These are phyloP conservation scores for Serranus cabrilla DNA, from an alignment of 2,797 vertebrate species.

Conservation along the genomic window DNA sequence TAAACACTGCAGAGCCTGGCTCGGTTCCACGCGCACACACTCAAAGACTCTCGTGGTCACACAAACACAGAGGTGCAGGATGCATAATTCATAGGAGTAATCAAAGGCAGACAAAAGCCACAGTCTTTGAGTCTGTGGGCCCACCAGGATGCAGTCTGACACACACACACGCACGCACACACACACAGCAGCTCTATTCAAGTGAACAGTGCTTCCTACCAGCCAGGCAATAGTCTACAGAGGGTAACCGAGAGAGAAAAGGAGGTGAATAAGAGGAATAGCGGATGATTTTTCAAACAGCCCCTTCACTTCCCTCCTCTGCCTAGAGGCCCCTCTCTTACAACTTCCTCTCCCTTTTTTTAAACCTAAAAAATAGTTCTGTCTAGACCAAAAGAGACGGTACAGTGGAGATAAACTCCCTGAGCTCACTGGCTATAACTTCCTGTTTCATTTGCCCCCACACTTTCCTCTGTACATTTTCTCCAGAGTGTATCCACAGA, in stretches of 20 bases:
- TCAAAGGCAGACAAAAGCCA: constrained; percentile 77
- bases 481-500: constrained; percentile 44
- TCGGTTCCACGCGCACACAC: constrained; percentile 43
- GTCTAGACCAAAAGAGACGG: constrained; percentile 44
- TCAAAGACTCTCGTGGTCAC: constrained; percentile 35
- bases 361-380: constrained; percentile 41
- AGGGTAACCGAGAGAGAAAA: constrained; percentile 35
- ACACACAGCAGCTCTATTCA: constrained; percentile 31
- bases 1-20: constrained; percentile 76
- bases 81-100: constrained; percentile 79
- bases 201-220: constrained; percentile 43
- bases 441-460: constrained; percentile 46
- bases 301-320: constrained; percentile 59
- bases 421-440: constrained; percentile 35
- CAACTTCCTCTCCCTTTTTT: constrained; percentile 57
- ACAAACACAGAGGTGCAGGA: constrained; percentile 60
- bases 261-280: constrained; percentile 54
- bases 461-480: constrained; percentile 38
- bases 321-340: constrained; percentile 60
- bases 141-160: constrained; percentile 58
- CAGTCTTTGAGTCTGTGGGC: constrained; percentile 60
- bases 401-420: constrained; percentile 52
- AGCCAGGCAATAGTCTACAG: constrained; percentile 51
- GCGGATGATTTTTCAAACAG: constrained; percentile 63
- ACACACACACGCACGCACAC: constrained; percentile 31